Conservation (phyloP, 1,140 invertebrate species). For the Plodia interpunctella region DNA sequence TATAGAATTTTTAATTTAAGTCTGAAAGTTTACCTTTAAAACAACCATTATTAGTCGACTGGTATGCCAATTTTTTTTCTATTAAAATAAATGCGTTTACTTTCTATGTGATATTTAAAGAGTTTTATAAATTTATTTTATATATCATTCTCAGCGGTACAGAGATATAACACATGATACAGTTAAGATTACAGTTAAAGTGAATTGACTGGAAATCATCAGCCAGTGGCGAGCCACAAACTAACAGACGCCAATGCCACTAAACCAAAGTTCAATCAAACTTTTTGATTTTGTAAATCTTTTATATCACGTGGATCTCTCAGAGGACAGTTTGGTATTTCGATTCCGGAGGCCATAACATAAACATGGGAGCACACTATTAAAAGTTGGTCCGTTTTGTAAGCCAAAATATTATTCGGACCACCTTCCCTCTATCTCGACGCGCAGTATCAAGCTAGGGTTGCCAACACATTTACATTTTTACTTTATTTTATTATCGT, state of each 20-base stretch:
- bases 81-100: too few species aligned
- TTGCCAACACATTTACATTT: constrained; percentile 64
- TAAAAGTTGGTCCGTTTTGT: constrained; percentile 74
- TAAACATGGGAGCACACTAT: constrained; percentile 73
- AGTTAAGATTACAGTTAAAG: too few species aligned
- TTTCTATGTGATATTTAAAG: too few species aligned
- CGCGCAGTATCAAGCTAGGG: constrained; percentile 44
- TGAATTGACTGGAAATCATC: too few species aligned
- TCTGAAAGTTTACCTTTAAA: too few species aligned
- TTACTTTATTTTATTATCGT: constrained; percentile 56
- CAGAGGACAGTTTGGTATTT: constrained; percentile 40
- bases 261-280: not conserved
- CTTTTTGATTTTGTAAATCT: constrained; percentile 18
- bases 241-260: not conserved
- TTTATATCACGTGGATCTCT: constrained; percentile 39
- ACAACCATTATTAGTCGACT: too few species aligned
- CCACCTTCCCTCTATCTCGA: constrained; percentile 61
- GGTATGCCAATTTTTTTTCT: too few species aligned
- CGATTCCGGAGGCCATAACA: constrained; percentile 57
- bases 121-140: too few species aligned
- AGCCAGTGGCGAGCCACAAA: too few species aligned
- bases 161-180: too few species aligned
- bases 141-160: too few species aligned
- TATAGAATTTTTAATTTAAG: too few species aligned
- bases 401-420: constrained; percentile 73